These are phyloP conservation scores for Probaryconus sp. DNA, from an alignment of 1,140 invertebrate genomes.

Conservation along the genomic window DNA sequence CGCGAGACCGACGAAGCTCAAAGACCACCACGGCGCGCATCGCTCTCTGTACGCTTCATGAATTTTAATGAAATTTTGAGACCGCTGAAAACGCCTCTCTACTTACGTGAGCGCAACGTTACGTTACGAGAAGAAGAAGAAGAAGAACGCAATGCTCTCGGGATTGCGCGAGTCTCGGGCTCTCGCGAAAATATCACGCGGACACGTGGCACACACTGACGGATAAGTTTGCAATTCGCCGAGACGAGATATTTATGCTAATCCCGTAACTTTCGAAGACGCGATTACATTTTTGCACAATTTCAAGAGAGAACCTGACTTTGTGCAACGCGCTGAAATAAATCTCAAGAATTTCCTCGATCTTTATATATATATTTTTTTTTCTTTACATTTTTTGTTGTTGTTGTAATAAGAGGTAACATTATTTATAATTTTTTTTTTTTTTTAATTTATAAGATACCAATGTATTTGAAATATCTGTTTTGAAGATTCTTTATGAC, in stretches of 20 bases:
- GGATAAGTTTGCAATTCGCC: conserved; percentile 42
- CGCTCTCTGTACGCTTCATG: conserved; percentile 73
- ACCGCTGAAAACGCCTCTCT: conserved; percentile 66
- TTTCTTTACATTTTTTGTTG: too few species aligned
- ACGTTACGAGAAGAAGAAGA: conserved; percentile 58
- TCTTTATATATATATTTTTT: too few species aligned
- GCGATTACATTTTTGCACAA: conserved; percentile 10
- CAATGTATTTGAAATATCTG: too few species aligned
- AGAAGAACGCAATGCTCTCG: conserved; percentile 42
- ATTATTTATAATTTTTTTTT: too few species aligned
- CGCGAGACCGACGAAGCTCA: conserved; percentile 65
- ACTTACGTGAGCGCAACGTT: conserved; percentile 59
- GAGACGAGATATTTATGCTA: conserved; percentile 38
- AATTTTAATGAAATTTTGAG: conserved; percentile 75
- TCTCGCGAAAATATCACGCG: conserved; percentile 50
- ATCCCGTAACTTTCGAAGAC: conserved; percentile 28
- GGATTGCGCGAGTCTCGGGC: conserved; percentile 45
- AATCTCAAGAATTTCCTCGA: too few species aligned
- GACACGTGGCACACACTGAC: conserved; percentile 51
- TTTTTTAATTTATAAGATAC: too few species aligned
- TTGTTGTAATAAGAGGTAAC: too few species aligned
- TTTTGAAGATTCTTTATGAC: too few species aligned
- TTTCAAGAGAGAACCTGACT: too few species aligned
- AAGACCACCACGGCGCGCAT: conserved; percentile 69
- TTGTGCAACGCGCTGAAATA: too few species aligned